Conservation (phyloP, 1,140 invertebrate species). For the Grapholita molesta region DNA sequence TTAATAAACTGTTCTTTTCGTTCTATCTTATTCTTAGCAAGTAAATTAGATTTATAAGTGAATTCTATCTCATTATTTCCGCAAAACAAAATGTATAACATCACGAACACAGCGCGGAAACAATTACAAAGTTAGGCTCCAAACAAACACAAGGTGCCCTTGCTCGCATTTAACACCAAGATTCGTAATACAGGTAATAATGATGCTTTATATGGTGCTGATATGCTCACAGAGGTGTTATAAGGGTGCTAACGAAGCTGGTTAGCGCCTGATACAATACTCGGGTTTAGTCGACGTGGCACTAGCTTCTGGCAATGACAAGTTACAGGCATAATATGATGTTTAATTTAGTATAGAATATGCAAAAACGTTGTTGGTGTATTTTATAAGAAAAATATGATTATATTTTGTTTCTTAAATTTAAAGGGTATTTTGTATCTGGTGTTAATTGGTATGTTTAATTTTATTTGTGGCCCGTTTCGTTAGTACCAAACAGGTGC, state of each 20-base stretch:
- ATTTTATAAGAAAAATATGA: no score
- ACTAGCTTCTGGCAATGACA: conserved; percentile 13
- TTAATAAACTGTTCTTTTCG: background rate
- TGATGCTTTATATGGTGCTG: conserved; percentile 66
- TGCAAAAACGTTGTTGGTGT: no score
- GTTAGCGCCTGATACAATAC: conserved; percentile 38
- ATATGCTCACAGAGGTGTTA: conserved; percentile 48
- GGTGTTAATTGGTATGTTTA: no score
- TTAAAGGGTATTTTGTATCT: no score
- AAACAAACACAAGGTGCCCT: conserved; percentile 46
- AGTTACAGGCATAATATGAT: background rate
- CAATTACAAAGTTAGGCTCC: conserved; percentile 15
- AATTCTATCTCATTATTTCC: background rate
- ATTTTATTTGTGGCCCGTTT: no score
- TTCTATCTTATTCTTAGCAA: background rate
- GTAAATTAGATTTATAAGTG: background rate
- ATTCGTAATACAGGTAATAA: conserved; percentile 63
- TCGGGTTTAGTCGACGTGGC: background rate
- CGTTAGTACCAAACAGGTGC: no score
- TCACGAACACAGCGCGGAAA: conserved; percentile 5
- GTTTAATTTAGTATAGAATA: no score
- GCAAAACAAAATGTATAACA: conserved; percentile 15
- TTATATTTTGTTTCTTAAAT: no score
- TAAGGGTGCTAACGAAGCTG: conserved; percentile 46
- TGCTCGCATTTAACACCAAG: conserved; percentile 60